Evolutionary conservation across 1,140 invertebrate genomes (phyloP).

Genomic region (Lithobius niger): DNA sequence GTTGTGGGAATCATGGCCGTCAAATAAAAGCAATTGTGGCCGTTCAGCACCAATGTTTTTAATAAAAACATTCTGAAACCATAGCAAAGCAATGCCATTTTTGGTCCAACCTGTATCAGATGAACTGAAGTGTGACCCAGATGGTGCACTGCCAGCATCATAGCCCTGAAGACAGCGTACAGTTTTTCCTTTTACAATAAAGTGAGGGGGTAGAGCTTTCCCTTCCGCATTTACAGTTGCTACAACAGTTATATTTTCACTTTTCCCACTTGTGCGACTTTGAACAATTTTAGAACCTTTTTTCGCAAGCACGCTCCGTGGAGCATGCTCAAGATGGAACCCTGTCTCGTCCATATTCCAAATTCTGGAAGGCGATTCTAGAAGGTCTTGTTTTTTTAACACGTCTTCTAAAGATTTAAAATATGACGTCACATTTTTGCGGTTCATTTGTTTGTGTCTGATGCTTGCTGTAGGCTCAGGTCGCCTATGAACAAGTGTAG

Average conservation of each 20-base stretch:
- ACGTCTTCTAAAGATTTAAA: not conserved
- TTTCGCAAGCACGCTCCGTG: conserved; percentile 4
- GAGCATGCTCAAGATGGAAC: not conserved
- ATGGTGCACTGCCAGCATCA: not conserved
- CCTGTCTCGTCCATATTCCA: conserved; percentile 5
- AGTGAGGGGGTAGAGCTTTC: not conserved
- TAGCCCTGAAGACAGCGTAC: not conserved
- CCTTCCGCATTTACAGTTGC: not conserved
- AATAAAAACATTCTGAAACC: not conserved
- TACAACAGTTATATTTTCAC: conserved; percentile 7
- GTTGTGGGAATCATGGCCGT: conserved; percentile 12
- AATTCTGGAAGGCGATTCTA: not conserved
- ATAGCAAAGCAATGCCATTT: not conserved
- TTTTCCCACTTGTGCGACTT: conserved; percentile 10
- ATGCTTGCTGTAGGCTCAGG: not conserved
- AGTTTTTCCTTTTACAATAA: conserved; percentile 2
- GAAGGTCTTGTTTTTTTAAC: not conserved
- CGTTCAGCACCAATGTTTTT: conserved; percentile 7
- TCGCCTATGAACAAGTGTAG: not conserved
- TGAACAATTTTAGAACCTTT: conserved; percentile 3
- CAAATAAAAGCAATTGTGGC: conserved; percentile 11
- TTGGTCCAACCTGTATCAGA: not conserved
- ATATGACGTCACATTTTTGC: not conserved
- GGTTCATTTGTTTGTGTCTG: not conserved
- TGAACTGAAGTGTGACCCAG: not conserved